These are phyloP conservation scores for Spinus pinus DNA, from an alignment of 2,797 vertebrate genomes.

Conservation along the genomic window DNA sequence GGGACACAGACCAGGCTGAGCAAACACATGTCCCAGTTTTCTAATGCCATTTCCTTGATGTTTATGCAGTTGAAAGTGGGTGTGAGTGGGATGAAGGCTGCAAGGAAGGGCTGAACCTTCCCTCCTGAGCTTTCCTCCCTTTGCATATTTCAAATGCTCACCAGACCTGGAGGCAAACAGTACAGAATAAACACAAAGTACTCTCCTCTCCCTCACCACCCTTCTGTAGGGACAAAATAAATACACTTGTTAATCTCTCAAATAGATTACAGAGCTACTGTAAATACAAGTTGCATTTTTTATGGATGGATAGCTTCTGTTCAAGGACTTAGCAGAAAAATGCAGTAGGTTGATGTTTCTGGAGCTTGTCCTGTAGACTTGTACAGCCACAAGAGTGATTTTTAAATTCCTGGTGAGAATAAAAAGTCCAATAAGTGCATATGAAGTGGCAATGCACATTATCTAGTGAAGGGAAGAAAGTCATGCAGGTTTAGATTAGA, in stretches of 20 bases:
- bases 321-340: slow-evolving; percentile 14
- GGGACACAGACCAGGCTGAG: not conserved
- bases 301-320: not conserved
- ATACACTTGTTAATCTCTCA: slow-evolving; percentile 34
- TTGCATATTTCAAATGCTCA: slow-evolving; percentile 41
- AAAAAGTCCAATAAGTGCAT: not conserved
- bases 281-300: slow-evolving; percentile 28
- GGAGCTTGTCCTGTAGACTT: not conserved
- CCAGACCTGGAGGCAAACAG: slow-evolving; percentile 41
- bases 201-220: not conserved
- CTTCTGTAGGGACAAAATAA: slow-evolving; percentile 39
- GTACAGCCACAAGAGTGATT: not conserved
- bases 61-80: not conserved
- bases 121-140: not conserved
- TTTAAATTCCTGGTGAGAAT: not conserved
- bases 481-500: not conserved
- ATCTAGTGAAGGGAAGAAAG: not conserved
- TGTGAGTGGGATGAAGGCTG: not conserved
- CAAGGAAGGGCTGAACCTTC: not conserved
- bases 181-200: slow-evolving; percentile 30
- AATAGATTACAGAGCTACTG: slow-evolving; percentile 23
- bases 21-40: not conserved
- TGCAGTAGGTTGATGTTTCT: not conserved
- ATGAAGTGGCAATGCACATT: not conserved
- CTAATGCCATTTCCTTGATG: not conserved